Percentiles rank a stretch among this genome's conserved stretches.
Conservation (phyloP, 2,113 vertebrate genomes). For the Terrapene triunguis region DNA sequence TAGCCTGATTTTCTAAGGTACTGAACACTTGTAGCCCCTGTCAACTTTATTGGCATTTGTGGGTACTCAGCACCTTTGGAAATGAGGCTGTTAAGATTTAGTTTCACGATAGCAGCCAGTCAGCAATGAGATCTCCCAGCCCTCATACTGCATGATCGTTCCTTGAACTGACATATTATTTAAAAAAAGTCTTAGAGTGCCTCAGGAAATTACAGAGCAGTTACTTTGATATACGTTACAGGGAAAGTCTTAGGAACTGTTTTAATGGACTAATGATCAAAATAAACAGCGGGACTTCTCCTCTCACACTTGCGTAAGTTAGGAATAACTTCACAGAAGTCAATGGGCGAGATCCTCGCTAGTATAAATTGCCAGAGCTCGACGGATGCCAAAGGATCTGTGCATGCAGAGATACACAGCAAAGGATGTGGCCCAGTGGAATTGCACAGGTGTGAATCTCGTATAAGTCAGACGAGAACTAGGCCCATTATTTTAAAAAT, state of each 20-base stretch:
- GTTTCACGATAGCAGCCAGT: background rate
- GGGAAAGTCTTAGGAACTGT: background rate
- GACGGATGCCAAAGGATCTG: background rate
- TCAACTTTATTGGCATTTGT: background rate
- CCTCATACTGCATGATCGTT: background rate
- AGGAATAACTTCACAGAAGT: slow-evolving; percentile 29
- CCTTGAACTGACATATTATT: background rate
- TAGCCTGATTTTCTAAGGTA: background rate
- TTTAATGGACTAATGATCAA: background rate
- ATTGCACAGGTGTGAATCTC: slow-evolving; percentile 55
- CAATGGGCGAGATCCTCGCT: slow-evolving; percentile 31
- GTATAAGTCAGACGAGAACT: slow-evolving; percentile 61
- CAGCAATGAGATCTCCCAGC: background rate
- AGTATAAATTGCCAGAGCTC: slow-evolving; percentile 25
- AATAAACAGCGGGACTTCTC: background rate
- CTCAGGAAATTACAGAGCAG: background rate
- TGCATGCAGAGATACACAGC: slow-evolving; percentile 23
- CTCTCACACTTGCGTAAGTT: slow-evolving; percentile 14
- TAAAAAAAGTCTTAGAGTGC: background rate
- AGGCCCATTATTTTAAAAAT: slow-evolving; percentile 70
- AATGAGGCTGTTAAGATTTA: background rate
- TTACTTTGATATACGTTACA: background rate
- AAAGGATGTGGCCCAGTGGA: slow-evolving; percentile 25
- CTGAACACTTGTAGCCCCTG: background rate
- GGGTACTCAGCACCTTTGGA: background rate